Percentiles rank a stretch among this genome's conserved stretches.
These are phyloP conservation scores for Turnix velox DNA, from an alignment of 2,113 vertebrate genomes.

Conservation along the genomic window DNA sequence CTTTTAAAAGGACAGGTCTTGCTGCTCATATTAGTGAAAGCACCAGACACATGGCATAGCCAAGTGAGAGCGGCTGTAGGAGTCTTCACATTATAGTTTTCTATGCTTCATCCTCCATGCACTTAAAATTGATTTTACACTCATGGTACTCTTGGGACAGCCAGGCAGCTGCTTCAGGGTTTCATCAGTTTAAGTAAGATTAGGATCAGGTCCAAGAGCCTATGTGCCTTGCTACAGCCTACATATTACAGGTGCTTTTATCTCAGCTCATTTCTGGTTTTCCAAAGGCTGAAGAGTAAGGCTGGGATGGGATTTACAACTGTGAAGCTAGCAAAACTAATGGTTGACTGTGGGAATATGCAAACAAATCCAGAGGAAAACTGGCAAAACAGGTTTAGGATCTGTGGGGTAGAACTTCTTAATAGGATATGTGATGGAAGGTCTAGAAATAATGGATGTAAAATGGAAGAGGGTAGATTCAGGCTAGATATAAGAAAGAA, in stretches of 20 bases:
- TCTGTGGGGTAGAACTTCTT: no score
- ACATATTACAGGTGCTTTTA: rapidly evolving
- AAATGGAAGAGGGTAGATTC: no score
- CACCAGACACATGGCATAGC: neutral
- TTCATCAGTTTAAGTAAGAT: neutral
- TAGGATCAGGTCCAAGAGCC: neutral
- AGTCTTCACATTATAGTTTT: neutral
- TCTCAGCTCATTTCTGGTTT: neutral
- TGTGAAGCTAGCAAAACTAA: rapidly evolving
- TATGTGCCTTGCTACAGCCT: neutral
- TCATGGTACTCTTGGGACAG: neutral
- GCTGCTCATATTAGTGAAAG: neutral
- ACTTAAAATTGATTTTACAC: conserved; percentile 36
- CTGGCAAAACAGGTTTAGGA: neutral
- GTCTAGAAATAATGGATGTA: no score
- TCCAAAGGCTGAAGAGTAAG: neutral
- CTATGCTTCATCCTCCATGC: neutral
- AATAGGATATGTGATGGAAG: no score
- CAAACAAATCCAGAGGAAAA: neutral
- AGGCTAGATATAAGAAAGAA: no score
- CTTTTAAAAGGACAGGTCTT: neutral
- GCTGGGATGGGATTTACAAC: neutral
- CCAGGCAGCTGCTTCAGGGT: conserved; percentile 7
- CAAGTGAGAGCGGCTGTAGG: conserved; percentile 1
- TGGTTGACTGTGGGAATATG: neutral